Evolutionary conservation across 2,797 vertebrate genomes (phyloP), one percentile per base, ranked within the genome.

Genomic region (Uromys caudimaculatus): DNA sequence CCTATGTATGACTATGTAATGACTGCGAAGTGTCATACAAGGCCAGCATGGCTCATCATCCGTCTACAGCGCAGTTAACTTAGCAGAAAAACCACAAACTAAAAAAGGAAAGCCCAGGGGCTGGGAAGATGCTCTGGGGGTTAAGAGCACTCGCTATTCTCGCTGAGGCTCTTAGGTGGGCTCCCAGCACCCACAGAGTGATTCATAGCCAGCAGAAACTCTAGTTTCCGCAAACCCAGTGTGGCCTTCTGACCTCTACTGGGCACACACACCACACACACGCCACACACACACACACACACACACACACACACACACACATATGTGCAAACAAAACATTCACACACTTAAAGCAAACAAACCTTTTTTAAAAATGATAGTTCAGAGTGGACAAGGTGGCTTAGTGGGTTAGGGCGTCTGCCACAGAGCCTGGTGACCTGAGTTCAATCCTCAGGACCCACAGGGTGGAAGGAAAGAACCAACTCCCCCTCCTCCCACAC

Each of bases 11-110:
- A 41, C 58, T n/a, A 24, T 85, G 89, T 78, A n/a, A 94, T 69
- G 4, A 79, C 7, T 75, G 23, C 77, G 64, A 86, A 73, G n/a
- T 2, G 47, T 47, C 13, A 60, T 38, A 27, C 52, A 54, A 17
- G 47, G 6, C 3, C 71, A 64, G 23, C 44, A 19, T 7, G 24
- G 32, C 1, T 71, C 0, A 0, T 41, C 41, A 50, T n/a, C 56
- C 50, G 52, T 27, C 50, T 41, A 27, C 10, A 27, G 44, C 17
- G 38, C 71, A 19, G 6, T 35, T 75, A 73, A 54, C 67, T 82
- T 24, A 27, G 32, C 41, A 91, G 67, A 94, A 79, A 78, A 38
- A 41, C 35, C 52, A 23, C 41, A 75, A 6, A 67, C n/a, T 79
- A 38, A 91, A 60, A 64, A 83, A 23, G 71, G 52, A 23, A 23